phyloP scores from a whole-genome alignment of 2,888 invertebrate genomes.

The Leptogaster cylindrica region DNA sequence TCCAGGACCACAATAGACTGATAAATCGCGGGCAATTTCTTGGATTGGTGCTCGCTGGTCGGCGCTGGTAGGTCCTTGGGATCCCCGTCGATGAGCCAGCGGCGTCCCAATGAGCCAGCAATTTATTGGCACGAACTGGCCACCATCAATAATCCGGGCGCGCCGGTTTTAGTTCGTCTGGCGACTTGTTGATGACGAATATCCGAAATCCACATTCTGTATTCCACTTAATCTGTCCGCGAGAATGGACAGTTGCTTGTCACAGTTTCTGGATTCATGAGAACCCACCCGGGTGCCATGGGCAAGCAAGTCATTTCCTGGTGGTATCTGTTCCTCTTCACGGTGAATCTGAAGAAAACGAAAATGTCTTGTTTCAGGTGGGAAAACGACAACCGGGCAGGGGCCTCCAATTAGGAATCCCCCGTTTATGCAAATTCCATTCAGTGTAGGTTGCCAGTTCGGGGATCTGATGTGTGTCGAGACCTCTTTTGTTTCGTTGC shows the following conservation, averaged over 20 bases:
- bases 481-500: slow-evolving; percentile 22
- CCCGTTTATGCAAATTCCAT: slow-evolving; percentile 40
- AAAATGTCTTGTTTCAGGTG: slow-evolving; percentile 24
- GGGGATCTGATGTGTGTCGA: not conserved
- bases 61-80: slow-evolving; percentile 27
- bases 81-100: slow-evolving; percentile 13
- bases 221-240: slow-evolving; percentile 17
- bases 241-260: slow-evolving; percentile 15
- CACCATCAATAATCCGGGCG: slow-evolving; percentile 18
- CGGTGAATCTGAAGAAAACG: not conserved
- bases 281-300: slow-evolving; percentile 23
- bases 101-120: not conserved
- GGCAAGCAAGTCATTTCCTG: slow-evolving; percentile 33
- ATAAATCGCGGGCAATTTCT: slow-evolving; percentile 30
- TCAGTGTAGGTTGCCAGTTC: slow-evolving; percentile 7
- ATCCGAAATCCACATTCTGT: slow-evolving; percentile 17
- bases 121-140: slow-evolving; percentile 36
- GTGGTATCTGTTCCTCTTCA: not conserved
- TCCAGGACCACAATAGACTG: slow-evolving; percentile 26
- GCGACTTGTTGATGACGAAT: slow-evolving; percentile 24
- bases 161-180: not conserved
- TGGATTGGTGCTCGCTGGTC: slow-evolving; percentile 3
- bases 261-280: not conserved
- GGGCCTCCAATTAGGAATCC: slow-evolving; percentile 43
- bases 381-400: too few species aligned